A percentile compares a stretch with the other conserved stretches of the same genome.
Conservation (phyloP, 2,888 invertebrate genomes). For the Volucella inanis region DNA sequence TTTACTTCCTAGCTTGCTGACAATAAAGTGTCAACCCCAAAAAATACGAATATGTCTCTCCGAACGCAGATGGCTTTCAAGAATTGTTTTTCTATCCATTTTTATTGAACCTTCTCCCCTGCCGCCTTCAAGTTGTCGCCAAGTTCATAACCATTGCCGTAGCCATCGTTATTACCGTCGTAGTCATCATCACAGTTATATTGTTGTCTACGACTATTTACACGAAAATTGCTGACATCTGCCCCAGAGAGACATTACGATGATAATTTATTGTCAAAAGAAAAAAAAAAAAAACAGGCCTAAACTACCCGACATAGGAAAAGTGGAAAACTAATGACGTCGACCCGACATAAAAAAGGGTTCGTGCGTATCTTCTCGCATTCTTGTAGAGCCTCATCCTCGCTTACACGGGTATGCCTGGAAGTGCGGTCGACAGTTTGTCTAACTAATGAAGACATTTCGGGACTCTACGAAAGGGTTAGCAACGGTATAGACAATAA, state of each 20-base stretch:
- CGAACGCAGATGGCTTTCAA: slow-evolving; percentile 30
- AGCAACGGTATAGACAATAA: slow-evolving; percentile 64
- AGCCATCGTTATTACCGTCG: slow-evolving; percentile 44
- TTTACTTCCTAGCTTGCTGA: no score
- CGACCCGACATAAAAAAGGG: slow-evolving; percentile 58
- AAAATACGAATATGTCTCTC: no score
- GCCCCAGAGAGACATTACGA: slow-evolving; percentile 71
- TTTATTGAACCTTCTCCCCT: not conserved
- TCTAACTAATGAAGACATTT: slow-evolving; percentile 72
- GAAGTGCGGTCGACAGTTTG: slow-evolving; percentile 67
- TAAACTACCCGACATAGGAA: slow-evolving; percentile 29
- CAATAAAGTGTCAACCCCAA: no score
- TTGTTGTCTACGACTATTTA: slow-evolving; percentile 65
- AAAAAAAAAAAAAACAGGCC: slow-evolving; percentile 23
- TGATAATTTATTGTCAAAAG: slow-evolving; percentile 70
- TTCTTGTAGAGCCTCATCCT: slow-evolving; percentile 2
- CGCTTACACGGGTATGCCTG: slow-evolving; percentile 10
- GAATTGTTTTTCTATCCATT: slow-evolving; percentile 21
- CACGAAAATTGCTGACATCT: slow-evolving; percentile 74
- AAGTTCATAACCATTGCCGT: slow-evolving; percentile 28
- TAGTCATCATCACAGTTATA: slow-evolving; percentile 56
- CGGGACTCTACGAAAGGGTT: slow-evolving; percentile 63
- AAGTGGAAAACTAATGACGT: slow-evolving; percentile 59
- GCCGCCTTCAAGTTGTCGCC: slow-evolving; percentile 24
- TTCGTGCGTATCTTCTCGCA: slow-evolving; percentile 32